Evolutionary conservation across 2,888 invertebrate genomes (phyloP).

Genomic region (Xestoiulus laeticollis): DNA sequence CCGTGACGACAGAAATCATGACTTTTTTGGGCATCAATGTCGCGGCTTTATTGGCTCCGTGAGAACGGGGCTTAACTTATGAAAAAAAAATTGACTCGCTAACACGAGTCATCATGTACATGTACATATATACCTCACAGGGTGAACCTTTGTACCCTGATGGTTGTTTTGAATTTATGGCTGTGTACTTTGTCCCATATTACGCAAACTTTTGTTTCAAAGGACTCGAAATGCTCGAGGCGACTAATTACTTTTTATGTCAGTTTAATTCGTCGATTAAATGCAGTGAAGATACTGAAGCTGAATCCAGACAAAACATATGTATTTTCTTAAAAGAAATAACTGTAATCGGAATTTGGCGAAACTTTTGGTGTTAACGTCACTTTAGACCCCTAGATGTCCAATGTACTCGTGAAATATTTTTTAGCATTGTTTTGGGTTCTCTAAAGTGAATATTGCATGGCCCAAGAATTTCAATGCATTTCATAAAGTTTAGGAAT

Average conservation of each 20-base stretch:
- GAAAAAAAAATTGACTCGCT: neutral
- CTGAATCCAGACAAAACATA: too few species aligned
- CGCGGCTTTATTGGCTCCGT: too few species aligned
- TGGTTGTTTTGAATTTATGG: neutral
- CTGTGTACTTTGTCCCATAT: neutral
- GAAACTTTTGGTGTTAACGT: neutral
- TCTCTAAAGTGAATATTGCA: neutral
- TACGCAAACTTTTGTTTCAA: constrained; percentile 7
- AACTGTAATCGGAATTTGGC: neutral
- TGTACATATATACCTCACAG: too few species aligned
- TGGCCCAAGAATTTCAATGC: constrained; percentile 2
- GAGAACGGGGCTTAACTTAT: too few species aligned
- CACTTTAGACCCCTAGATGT: neutral
- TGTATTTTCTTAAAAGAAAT: neutral
- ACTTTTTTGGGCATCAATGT: too few species aligned
- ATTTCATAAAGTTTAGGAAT: neutral
- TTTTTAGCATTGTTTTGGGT: neutral
- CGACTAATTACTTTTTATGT: constrained; percentile 14
- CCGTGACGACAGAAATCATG: too few species aligned
- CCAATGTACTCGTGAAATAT: neutral
- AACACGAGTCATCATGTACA: neutral
- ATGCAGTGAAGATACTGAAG: neutral
- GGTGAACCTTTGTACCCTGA: neutral
- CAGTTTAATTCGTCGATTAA: neutral
- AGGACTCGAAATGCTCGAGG: neutral